Evolutionary conservation across 1,140 invertebrate genomes (phyloP).

Genomic region (Anoplophora glabripennis): DNA sequence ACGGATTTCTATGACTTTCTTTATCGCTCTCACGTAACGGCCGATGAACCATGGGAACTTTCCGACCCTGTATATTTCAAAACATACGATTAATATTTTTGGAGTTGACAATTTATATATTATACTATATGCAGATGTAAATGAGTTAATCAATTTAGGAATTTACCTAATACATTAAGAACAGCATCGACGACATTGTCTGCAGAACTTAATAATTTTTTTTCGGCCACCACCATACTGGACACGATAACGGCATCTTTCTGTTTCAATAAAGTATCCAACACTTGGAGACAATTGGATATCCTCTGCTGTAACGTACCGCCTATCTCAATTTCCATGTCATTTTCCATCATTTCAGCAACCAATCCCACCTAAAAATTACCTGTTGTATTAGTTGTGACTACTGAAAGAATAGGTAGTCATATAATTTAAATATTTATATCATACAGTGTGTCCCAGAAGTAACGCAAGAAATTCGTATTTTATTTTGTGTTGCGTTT

Average conservation of each 20-base stretch:
- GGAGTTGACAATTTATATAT: neutral
- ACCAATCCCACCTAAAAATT: conserved; percentile 61
- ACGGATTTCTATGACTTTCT: too few relatives aligned
- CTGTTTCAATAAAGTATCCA: conserved; percentile 70
- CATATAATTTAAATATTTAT: too few relatives aligned
- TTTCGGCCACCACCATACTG: conserved; percentile 77
- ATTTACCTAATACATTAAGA: conserved; percentile 58
- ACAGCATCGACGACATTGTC: conserved; percentile 63
- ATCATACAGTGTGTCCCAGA: too few relatives aligned
- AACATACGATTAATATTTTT: too few relatives aligned
- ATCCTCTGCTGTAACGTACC: conserved; percentile 86
- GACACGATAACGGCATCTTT: conserved; percentile 62
- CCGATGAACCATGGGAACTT: too few relatives aligned
- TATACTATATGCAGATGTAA: too few relatives aligned
- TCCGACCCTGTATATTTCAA: too few relatives aligned
- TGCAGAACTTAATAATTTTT: conserved; percentile 55
- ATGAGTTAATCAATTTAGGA: neutral
- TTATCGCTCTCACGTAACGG: too few relatives aligned
- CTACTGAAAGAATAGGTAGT: too few relatives aligned
- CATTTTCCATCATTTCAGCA: conserved; percentile 77
- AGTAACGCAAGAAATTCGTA: too few relatives aligned
- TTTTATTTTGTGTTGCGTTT: too few relatives aligned
- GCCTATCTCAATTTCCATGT: conserved; percentile 71
- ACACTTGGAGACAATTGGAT: conserved; percentile 67
- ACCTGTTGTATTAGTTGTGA: conserved; percentile 3